Percentiles rank a stretch among this genome's conserved stretches.
Evolutionary conservation across 1,140 invertebrate species (phyloP).

Genomic region (Drosophila hydei): DNA sequence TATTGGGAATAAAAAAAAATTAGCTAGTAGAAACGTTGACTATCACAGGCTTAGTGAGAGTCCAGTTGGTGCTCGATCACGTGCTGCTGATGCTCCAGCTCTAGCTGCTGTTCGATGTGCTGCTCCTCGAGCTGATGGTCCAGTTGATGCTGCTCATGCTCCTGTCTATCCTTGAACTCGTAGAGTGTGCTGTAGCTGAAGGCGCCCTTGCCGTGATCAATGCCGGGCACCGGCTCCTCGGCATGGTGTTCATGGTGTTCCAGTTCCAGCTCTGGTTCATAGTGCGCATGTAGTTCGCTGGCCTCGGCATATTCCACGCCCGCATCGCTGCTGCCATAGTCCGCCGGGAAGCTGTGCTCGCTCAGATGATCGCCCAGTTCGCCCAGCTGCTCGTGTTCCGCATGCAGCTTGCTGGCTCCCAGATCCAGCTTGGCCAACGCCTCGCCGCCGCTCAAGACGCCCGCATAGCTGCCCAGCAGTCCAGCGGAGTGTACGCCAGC

Average conservation of each 20-base stretch:
- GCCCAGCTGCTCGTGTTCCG: conserved; percentile 48
- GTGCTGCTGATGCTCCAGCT: conserved; percentile 48
- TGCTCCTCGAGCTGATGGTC: conserved; percentile 59
- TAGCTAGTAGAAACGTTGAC: conserved; percentile 10
- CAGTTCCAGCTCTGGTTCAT: conserved; percentile 26
- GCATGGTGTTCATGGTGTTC: not conserved
- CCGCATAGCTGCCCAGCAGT: conserved; percentile 64
- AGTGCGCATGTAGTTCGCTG: conserved; percentile 60
- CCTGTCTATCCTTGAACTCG: conserved; percentile 73
- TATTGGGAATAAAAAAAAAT: conserved; percentile 31
- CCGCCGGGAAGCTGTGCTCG: conserved; percentile 62
- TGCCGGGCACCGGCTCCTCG: conserved; percentile 69
- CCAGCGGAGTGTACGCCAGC: conserved; percentile 57
- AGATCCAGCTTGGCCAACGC: conserved; percentile 61
- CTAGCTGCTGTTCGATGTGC: conserved; percentile 53
- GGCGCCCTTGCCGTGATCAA: conserved; percentile 78
- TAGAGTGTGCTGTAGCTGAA: conserved; percentile 79
- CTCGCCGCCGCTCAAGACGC: conserved; percentile 57
- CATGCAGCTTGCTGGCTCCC: conserved; percentile 19
- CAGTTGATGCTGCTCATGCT: conserved; percentile 60
- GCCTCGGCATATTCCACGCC: conserved; percentile 69
- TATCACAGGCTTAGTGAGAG: conserved; percentile 33
- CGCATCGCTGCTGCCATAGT: conserved; percentile 60
- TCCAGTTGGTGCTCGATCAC: conserved; percentile 34
- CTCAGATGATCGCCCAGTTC: conserved; percentile 63